These are phyloP conservation scores for Piscicola geometra DNA, from an alignment of 2,888 invertebrate species.

Conservation along the genomic window DNA sequence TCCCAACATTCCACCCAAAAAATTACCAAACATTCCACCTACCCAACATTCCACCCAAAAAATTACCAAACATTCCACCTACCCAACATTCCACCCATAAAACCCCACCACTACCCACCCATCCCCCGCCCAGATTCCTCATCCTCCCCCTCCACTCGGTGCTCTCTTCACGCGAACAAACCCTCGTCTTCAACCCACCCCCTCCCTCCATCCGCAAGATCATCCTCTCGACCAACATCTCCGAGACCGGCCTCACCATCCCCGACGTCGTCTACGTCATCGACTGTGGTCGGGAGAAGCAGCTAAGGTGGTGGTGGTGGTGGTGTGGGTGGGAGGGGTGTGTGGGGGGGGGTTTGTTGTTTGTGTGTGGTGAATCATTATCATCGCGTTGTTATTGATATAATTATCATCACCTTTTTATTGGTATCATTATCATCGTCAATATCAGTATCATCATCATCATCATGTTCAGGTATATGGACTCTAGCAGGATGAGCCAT, in stretches of 20 bases:
- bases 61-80: too few relatives aligned
- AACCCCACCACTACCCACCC: constrained; percentile 49
- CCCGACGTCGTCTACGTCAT: constrained; percentile 55
- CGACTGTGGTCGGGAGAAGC: constrained; percentile 53
- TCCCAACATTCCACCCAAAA: too few relatives aligned
- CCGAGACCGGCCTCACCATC: constrained; percentile 55
- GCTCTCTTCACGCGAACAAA: constrained; percentile 52
- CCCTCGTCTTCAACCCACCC: constrained; percentile 48
- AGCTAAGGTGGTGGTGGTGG: constrained; percentile 48
- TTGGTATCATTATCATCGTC: too few relatives aligned
- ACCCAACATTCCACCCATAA: too few relatives aligned
- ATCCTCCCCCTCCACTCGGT: constrained; percentile 53
- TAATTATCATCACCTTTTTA: too few relatives aligned
- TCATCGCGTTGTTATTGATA: too few relatives aligned
- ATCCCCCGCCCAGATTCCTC: constrained; percentile 45
- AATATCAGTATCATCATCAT: too few relatives aligned
- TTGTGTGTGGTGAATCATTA: background rate
- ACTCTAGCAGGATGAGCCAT: constrained; percentile 51
- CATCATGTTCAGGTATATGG: constrained; percentile 53
- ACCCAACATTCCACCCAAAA: background rate
- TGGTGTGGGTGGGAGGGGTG: background rate
- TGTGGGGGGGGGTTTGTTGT: background rate
- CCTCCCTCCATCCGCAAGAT: constrained; percentile 50
- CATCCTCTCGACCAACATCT: constrained; percentile 54
- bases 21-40: background rate